These are phyloP conservation scores for Gasterosteus nipponicus DNA, from an alignment of 2,113 vertebrate genomes.

Conservation along the genomic window DNA sequence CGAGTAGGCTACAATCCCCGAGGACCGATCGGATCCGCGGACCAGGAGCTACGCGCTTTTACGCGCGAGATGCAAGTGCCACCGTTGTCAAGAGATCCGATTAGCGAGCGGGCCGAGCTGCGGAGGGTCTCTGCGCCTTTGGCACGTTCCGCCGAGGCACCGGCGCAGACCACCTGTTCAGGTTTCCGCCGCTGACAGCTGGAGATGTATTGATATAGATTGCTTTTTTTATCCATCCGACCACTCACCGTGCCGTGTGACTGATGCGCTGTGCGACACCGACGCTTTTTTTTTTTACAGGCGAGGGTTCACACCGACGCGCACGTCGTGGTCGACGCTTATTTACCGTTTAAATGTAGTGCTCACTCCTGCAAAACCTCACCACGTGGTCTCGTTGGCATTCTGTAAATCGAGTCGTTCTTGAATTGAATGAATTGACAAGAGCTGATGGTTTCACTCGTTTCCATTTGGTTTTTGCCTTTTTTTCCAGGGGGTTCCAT, in stretches of 20 bases:
- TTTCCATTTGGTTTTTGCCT: not conserved
- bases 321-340: not conserved
- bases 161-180: slow-evolving; percentile 75
- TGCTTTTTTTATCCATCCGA: not conserved
- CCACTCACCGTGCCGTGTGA: slow-evolving; percentile 25
- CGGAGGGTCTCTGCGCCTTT: slow-evolving; percentile 58
- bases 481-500: not conserved
- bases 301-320: slow-evolving; percentile 40
- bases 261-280: slow-evolving; percentile 48
- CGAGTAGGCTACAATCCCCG: slow-evolving; percentile 28
- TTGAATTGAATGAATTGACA: no score
- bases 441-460: not conserved
- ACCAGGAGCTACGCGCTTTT: slow-evolving; percentile 48
- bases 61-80: slow-evolving; percentile 46
- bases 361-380: not conserved
- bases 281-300: slow-evolving; percentile 11
- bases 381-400: not conserved
- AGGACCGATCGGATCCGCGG: slow-evolving; percentile 45
- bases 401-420: no score
- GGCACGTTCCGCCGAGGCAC: slow-evolving; percentile 49
- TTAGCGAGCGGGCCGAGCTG: slow-evolving; percentile 73
- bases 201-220: slow-evolving; percentile 74
- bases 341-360: not conserved
- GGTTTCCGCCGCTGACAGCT: slow-evolving; percentile 73
- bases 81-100: slow-evolving; percentile 75